These are phyloP conservation scores for Artibeus jamaicensis DNA, from an alignment of 2,797 vertebrate species.

Conservation along the genomic window DNA sequence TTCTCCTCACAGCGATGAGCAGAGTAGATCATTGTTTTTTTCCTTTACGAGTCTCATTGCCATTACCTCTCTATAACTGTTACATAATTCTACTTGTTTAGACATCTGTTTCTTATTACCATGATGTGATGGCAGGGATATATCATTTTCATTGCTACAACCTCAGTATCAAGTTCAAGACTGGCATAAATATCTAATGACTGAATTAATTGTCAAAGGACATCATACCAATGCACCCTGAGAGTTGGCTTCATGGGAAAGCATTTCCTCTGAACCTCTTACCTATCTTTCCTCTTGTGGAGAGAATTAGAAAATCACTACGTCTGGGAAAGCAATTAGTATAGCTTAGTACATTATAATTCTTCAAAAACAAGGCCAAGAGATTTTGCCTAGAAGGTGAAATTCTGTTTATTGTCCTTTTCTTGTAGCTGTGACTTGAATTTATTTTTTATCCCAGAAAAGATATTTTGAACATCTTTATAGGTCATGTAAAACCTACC, in stretches of 20 bases:
- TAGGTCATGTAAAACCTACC: background rate
- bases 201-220: background rate
- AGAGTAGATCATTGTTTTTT: background rate
- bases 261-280: background rate
- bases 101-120: background rate
- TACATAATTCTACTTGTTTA: background rate
- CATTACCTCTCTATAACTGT: background rate
- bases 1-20: background rate
- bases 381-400: background rate
- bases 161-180: background rate
- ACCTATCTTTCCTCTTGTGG: background rate
- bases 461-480: background rate
- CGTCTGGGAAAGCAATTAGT: background rate
- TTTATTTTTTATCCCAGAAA: background rate
- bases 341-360: background rate
- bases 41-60: background rate
- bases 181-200: background rate
- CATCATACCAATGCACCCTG: background rate
- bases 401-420: background rate
- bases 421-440: background rate
- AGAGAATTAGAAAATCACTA: background rate
- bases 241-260: background rate
- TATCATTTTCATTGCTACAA: background rate
- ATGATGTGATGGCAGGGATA: background rate
- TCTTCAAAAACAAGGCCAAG: background rate